Evolutionary conservation across 2,888 invertebrate genomes (phyloP), one percentile per base, ranked within the genome.

Genomic region (Allacma fusca): DNA sequence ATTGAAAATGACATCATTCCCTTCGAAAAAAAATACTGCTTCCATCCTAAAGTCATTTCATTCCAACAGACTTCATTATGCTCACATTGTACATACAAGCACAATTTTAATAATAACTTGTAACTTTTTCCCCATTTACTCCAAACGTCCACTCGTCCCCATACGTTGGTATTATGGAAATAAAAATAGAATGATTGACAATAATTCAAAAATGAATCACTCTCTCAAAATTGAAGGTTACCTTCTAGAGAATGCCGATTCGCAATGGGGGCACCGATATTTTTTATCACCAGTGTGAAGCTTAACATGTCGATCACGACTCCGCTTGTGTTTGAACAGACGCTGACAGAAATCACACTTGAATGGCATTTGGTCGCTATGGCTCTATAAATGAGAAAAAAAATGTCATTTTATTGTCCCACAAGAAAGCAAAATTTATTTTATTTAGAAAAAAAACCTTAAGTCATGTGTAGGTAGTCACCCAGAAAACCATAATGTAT

Each of bases 321-420:
- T 96, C 43, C 96, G 90, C 87, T 97, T 97, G 89, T 97, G 96
- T 87, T 96, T 96, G 90, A 97, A 97, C 82, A 95, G 89, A 81
- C 96, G 91, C 79, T 93, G 92, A 88, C 97, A 97, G 88, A 93
- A 95, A 84, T 93, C 93, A 88, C 97, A 97, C 83, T 93, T 92
- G 88, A 94, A 96, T 80, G 96, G 96, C 91, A 96, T 92, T 87
- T 94, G 93, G 86, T 96, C 96, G 77, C 93, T 92, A 88, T 97
- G 96, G 78, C 93, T 94, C 95, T 96, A 90, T 82, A 88, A 88
- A 68, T 23, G 28, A 21, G 28, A 21, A 68, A 67, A 67, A 26
- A 67, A 67, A 29, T 13, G 69, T 73, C 50, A n/a, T 23, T 44
- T 34, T 21, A 28, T 68, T 1, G 16, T 16, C 34, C 28, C 16